Evolutionary conservation across 2,113 vertebrate species (phyloP).

Genomic region (Fukomys damarensis): DNA sequence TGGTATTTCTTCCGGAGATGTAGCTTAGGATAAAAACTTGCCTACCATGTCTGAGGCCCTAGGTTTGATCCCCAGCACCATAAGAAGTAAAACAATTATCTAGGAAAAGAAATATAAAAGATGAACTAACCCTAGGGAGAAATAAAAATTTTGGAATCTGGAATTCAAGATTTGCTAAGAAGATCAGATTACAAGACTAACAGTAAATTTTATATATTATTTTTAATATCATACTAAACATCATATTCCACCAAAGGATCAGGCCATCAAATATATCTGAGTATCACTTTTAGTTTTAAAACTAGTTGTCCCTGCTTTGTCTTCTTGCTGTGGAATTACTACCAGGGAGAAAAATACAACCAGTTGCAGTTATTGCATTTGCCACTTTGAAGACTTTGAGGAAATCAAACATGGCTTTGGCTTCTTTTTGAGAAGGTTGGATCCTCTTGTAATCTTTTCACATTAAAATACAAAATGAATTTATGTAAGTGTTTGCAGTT

Average conservation of each 20-base stretch:
- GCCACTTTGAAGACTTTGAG: not conserved
- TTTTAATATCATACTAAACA: slow-evolving; percentile 7
- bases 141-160: slow-evolving; percentile 38
- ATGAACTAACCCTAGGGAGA: not conserved
- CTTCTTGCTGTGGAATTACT: not conserved
- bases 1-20: not conserved
- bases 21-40: not conserved
- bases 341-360: not conserved
- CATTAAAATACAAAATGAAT: not conserved
- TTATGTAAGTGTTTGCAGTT: not conserved
- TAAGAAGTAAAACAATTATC: not conserved
- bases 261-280: not conserved
- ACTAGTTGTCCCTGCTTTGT: slow-evolving; percentile 20
- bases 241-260: slow-evolving; percentile 8
- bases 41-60: not conserved
- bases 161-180: slow-evolving; percentile 42
- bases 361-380: not conserved
- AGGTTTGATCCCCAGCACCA: not conserved
- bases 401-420: not conserved
- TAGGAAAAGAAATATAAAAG: slow-evolving; percentile 37
- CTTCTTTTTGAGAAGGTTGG: not conserved
- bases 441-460: not conserved
- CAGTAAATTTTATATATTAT: slow-evolving; percentile 45
- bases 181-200: slow-evolving; percentile 12
- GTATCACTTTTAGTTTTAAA: slow-evolving; percentile 30